Percentiles rank a stretch among this genome's conserved stretches.
Evolutionary conservation across 2,888 invertebrate genomes (phyloP).

Genomic region (Cephus rjabovi): DNA sequence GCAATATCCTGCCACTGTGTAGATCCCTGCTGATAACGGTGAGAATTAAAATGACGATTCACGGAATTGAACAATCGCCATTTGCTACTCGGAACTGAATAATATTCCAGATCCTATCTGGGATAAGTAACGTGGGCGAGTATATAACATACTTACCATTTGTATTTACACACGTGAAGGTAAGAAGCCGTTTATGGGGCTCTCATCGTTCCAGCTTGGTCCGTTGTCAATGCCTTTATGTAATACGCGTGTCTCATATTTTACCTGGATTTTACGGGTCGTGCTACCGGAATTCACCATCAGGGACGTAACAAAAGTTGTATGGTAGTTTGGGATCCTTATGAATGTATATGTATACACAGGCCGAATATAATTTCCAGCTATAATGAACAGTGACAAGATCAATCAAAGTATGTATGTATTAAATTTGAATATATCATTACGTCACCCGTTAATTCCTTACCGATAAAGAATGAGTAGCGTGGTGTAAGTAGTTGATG

Average conservation of each 20-base stretch:
- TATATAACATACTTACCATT: neutral
- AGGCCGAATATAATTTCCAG: neutral
- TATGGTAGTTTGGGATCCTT: neutral
- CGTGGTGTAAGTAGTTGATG: neutral
- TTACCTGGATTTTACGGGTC: constrained; percentile 1
- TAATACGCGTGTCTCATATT: neutral
- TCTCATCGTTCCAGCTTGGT: neutral
- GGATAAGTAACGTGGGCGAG: constrained; percentile 47
- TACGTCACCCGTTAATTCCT: neutral
- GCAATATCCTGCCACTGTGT: neutral
- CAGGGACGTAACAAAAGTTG: neutral
- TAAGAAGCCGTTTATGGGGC: neutral
- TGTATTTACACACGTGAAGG: neutral
- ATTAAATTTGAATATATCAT: neutral
- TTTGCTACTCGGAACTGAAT: constrained; percentile 36
- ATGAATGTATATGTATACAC: neutral
- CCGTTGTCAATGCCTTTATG: neutral
- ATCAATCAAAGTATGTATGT: neutral
- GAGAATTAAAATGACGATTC: neutral
- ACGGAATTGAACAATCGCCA: neutral
- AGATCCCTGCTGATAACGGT: neutral
- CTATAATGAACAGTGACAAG: neutral
- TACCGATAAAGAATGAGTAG: neutral
- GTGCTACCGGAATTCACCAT: constrained; percentile 3
- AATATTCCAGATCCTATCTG: constrained; percentile 53